These are phyloP conservation scores for Emys orbicularis DNA, from an alignment of 2,797 vertebrate species.

Conservation along the genomic window DNA sequence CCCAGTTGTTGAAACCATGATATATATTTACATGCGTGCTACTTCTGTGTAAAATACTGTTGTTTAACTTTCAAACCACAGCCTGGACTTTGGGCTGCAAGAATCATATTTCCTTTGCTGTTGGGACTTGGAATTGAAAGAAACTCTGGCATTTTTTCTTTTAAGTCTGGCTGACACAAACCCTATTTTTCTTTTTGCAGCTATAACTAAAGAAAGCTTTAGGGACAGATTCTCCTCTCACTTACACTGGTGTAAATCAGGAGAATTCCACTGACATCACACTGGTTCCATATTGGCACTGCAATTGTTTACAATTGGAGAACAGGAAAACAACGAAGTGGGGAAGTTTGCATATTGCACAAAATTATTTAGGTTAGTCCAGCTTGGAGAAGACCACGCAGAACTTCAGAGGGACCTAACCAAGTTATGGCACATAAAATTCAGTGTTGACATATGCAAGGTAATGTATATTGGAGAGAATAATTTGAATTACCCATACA, in stretches of 20 bases:
- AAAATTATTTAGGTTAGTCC: not conserved
- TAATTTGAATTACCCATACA: not conserved
- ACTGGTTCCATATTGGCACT: not conserved
- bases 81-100: not conserved
- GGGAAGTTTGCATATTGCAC: slow-evolving; percentile 5
- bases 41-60: not conserved
- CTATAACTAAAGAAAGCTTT: not conserved
- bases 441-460: not conserved
- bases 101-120: not conserved
- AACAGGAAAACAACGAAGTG: not conserved
- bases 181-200: not conserved
- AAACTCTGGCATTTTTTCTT: not conserved
- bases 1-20: not conserved
- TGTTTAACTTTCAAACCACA: not conserved
- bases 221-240: not conserved
- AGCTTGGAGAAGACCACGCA: not conserved
- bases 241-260: not conserved
- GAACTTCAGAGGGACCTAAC: slow-evolving; percentile 1
- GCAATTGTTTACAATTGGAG: not conserved
- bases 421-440: slow-evolving; percentile 10
- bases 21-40: not conserved
- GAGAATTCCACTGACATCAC: not conserved
- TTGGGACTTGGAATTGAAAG: not conserved
- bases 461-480: not conserved
- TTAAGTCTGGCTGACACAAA: not conserved